Evolutionary conservation across 2,888 invertebrate genomes (phyloP).

Genomic region (Leptopilina drosophilae): DNA sequence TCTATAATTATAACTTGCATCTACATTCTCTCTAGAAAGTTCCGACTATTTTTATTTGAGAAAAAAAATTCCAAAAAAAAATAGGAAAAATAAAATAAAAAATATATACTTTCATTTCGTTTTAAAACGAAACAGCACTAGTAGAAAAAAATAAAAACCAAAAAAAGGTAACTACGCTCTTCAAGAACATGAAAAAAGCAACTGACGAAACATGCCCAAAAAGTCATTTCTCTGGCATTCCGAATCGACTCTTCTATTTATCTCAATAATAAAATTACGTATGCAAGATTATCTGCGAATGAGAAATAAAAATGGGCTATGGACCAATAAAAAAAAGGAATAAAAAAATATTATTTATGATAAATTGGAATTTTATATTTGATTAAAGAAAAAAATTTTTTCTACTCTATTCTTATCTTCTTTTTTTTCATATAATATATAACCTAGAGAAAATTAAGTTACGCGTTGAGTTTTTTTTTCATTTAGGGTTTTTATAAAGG

Average conservation of each 20-base stretch:
- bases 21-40: slow-evolving; percentile 32
- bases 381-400: slow-evolving; percentile 48
- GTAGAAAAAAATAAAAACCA: slow-evolving; percentile 29
- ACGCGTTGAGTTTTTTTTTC: slow-evolving; percentile 38
- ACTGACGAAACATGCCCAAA: slow-evolving; percentile 75
- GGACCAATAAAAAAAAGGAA: slow-evolving; percentile 40
- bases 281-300: slow-evolving; percentile 54
- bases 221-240: slow-evolving; percentile 74
- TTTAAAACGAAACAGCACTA: slow-evolving; percentile 25
- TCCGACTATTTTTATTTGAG: slow-evolving; percentile 25
- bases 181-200: slow-evolving; percentile 63
- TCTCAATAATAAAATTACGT: slow-evolving; percentile 61
- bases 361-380: slow-evolving; percentile 41
- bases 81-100: too few relatives aligned
- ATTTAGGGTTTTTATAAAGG: background rate
- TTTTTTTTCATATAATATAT: background rate
- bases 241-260: slow-evolving; percentile 58
- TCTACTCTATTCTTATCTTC: slow-evolving; percentile 47
- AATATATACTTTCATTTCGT: slow-evolving; percentile 19
- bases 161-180: slow-evolving; percentile 32
- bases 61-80: too few relatives aligned
- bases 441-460: slow-evolving; percentile 39
- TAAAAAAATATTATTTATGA: background rate
- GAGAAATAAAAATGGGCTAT: slow-evolving; percentile 47
- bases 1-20: slow-evolving; percentile 30